Evolutionary conservation across 2,888 invertebrate species (phyloP), one percentile per base, ranked within the genome.

Genomic region (Heliothis peltigera): DNA sequence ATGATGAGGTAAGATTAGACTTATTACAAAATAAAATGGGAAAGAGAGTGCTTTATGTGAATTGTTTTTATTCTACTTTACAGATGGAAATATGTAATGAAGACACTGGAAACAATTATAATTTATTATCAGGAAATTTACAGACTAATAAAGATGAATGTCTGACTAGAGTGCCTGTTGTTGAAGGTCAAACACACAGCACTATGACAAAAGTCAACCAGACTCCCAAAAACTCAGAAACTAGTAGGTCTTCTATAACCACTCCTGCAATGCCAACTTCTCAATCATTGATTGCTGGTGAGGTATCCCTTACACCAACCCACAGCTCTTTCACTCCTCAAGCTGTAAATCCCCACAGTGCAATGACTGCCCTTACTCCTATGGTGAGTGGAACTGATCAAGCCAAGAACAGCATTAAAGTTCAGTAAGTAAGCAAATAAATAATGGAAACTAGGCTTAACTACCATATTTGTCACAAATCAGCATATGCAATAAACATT

Each of bases 331-430:
- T 89, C 60, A 93, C 94, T 49, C 93, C 94, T 47, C 88, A 92
- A 70, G 74, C 83, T 42, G 86, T 88, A 4, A 96, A 96, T 81
- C 96, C 96, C 47, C 96, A 96, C 72, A 95, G 91, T 78, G 90
- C 93, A 57, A 95, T 96, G 90, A 87, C 92, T 35, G 94, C 95
- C 48, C 86, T 95, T 44, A 95, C 95, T 19, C 95, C 95, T 10
- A 91, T 94, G 85, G 90, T 95, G 1, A 92, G 95, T 81, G 96
- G 95, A 17, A 92, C 94, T 5, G 95, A 92, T 83, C 96, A 96
- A 87, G 96, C 96, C 3, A 95, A 95, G 73, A 96, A 95, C 76
- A 96, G 96, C 77, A 95, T 96, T 17, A 96, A 96, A 89, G 85
- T 96, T 65, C 96, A 96, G 96, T 96, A 87, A 93, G 95, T 85